phyloP scores from a whole-genome alignment of 2,888 invertebrate species.

The Sinohyriopsis cumingii region DNA sequence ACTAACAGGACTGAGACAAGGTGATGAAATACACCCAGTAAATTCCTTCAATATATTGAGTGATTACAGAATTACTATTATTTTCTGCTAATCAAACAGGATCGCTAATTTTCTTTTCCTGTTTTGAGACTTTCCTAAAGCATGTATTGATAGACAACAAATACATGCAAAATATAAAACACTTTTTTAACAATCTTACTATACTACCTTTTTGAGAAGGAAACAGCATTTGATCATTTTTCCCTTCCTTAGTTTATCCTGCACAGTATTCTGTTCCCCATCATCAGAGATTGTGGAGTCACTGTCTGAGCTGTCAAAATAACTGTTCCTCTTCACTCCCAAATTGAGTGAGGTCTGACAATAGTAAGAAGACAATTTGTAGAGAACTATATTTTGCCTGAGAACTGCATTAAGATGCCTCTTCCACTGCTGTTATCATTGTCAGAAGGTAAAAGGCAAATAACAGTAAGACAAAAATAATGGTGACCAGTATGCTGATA shows the following conservation, averaged over 20 bases:
- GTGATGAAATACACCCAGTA: too few relatives aligned
- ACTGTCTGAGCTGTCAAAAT: conserved; percentile 64
- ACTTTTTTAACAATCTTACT: background rate
- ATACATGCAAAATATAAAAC: background rate
- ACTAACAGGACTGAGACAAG: too few relatives aligned
- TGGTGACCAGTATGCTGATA: too few relatives aligned
- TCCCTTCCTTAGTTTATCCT: conserved; percentile 53
- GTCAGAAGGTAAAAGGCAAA: too few relatives aligned
- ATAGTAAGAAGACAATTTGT: background rate
- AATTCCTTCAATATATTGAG: too few relatives aligned
- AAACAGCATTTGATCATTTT: conserved; percentile 56
- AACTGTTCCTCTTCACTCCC: conserved; percentile 60
- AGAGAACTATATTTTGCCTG: too few relatives aligned
- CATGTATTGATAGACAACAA: background rate
- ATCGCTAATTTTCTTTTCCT: too few relatives aligned
- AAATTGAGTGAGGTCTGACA: conserved; percentile 60
- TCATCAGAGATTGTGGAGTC: conserved; percentile 64
- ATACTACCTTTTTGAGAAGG: conserved; percentile 57
- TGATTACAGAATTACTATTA: too few relatives aligned
- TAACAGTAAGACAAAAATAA: too few relatives aligned
- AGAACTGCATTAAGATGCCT: too few relatives aligned
- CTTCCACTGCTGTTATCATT: too few relatives aligned
- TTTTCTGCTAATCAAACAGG: too few relatives aligned
- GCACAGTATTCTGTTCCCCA: conserved; percentile 56
- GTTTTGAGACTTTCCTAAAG: background rate